A percentile compares a stretch with the other conserved stretches of the same genome.
Evolutionary conservation across 1,140 invertebrate genomes (phyloP).

Genomic region (Lepidurus arcticus): DNA sequence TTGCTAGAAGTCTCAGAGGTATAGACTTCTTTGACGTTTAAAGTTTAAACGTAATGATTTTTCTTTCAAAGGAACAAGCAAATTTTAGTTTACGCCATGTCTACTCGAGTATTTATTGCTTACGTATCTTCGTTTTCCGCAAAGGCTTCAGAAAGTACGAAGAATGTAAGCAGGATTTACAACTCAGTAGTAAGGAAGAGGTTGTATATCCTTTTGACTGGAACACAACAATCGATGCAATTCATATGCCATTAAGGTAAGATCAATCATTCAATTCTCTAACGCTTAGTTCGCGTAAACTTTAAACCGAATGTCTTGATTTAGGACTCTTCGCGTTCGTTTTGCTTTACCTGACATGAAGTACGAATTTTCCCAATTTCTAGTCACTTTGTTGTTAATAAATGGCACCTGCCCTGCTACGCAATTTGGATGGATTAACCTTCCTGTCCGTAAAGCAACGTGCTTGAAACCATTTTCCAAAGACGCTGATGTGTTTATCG

Average conservation of each 20-base stretch:
- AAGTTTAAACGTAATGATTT: background rate
- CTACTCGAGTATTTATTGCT: background rate
- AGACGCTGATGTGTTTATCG: background rate
- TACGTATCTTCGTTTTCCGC: background rate
- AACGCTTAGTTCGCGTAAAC: background rate
- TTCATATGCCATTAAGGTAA: background rate
- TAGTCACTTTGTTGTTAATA: background rate
- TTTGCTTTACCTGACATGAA: background rate
- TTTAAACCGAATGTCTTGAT: background rate
- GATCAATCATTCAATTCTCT: background rate
- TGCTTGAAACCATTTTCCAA: background rate
- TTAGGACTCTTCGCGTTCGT: background rate
- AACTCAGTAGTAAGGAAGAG: background rate
- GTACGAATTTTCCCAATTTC: background rate
- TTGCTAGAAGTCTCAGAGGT: background rate
- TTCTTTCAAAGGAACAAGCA: background rate
- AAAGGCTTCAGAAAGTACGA: background rate
- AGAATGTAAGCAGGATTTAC: background rate
- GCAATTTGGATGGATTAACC: background rate
- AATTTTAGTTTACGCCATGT: background rate
- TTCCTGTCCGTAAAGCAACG: background rate
- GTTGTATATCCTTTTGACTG: background rate
- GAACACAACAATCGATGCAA: background rate
- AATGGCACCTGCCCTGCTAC: background rate
- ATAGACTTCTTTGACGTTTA: background rate